Evolutionary conservation across 2,113 vertebrate species (phyloP), one percentile per base, ranked within the genome.

Genomic region (Chaenocephalus aceratus): DNA sequence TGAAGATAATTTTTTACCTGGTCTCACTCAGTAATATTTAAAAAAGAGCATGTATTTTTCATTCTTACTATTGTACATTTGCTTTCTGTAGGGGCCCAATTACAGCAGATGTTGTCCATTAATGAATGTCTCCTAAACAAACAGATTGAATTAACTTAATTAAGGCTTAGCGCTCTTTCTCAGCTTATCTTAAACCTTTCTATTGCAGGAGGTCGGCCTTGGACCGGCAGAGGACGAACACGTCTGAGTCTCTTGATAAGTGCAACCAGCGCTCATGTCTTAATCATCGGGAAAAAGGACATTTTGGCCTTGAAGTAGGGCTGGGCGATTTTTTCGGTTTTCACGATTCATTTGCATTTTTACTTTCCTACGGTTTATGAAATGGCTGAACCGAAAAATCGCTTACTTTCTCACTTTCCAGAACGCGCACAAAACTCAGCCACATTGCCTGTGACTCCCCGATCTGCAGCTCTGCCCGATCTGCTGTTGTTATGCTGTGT

Each of bases 191-290:
- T 75, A 77, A 80, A 89, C 71, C 57, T 64, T 86, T 90, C 53
- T 79, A 23, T 90, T 85, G 83, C 91, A 95, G 95, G 87, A 85
- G 87, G 62, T 82, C 74, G 88, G 77, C 84, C 89, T 64, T 82
- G 80, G 86, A 93, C 79, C 72, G 73, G 26, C 14, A 8, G 52
- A 72, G 61, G 48, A 79, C 70, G 65, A 80, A 88, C 76, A 34
- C 0, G 16, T 48, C 72, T 0, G 16, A 72, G 77, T 75, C 58
- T 58, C 72, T 70, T 45, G 52, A 77, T 71, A 82, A 84, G 75
- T 86, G 83, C 76, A 85, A 84, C 68, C 68, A 75, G 80, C 21
- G 23, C 70, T 92, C 59, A 80, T 62, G 80, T 88, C 77, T 84
- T 86, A 90, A 89, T 83, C 36, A 85, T 69, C 62, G 80, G 79